These are phyloP conservation scores for Ephydatia muelleri DNA, from an alignment of 37 sponge, comb jelly and placozoan species.

Conservation along the genomic window DNA sequence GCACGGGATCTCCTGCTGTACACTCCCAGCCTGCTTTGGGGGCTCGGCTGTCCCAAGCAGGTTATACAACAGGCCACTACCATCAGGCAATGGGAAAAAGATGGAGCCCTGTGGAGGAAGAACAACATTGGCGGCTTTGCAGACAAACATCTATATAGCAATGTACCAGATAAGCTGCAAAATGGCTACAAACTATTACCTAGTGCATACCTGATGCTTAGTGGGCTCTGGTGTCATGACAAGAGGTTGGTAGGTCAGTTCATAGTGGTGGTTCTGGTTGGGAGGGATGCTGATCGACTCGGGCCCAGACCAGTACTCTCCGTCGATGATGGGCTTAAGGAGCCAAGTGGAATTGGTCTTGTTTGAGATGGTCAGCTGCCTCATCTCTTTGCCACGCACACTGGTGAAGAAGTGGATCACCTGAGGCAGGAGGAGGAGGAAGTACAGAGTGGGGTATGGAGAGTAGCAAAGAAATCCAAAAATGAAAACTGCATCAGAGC, in stretches of 20 bases:
- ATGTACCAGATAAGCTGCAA: not conserved
- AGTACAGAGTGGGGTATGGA: not conserved
- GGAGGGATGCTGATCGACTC: slow-evolving; percentile 80
- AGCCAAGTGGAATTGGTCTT: slow-evolving; percentile 69
- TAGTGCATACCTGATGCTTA: slow-evolving; percentile 80
- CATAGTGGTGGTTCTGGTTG: slow-evolving; percentile 81
- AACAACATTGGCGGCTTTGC: not conserved
- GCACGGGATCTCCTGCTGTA: slow-evolving; percentile 89
- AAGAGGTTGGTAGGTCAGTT: slow-evolving; percentile 92
- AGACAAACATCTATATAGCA: not conserved
- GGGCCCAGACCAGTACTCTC: slow-evolving; percentile 90
- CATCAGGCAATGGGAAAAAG: slow-evolving; percentile 97
- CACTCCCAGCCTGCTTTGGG: slow-evolving; percentile 70
- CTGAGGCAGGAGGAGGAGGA: slow-evolving; percentile 20
- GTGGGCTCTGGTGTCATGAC: slow-evolving; percentile 87
- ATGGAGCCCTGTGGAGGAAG: slow-evolving; percentile 68
- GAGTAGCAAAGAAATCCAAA: not conserved
- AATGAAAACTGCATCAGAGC: not conserved
- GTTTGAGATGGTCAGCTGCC: slow-evolving; percentile 74
- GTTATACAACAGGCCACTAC: slow-evolving; percentile 84
- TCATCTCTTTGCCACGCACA: slow-evolving; percentile 81
- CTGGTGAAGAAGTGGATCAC: slow-evolving; percentile 76
- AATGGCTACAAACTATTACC: no score
- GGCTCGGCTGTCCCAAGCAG: slow-evolving; percentile 88
- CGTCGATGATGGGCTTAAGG: slow-evolving; percentile 84